Evolutionary conservation across 2,888 invertebrate genomes (phyloP).

Genomic region (Euzophera pinguis): DNA sequence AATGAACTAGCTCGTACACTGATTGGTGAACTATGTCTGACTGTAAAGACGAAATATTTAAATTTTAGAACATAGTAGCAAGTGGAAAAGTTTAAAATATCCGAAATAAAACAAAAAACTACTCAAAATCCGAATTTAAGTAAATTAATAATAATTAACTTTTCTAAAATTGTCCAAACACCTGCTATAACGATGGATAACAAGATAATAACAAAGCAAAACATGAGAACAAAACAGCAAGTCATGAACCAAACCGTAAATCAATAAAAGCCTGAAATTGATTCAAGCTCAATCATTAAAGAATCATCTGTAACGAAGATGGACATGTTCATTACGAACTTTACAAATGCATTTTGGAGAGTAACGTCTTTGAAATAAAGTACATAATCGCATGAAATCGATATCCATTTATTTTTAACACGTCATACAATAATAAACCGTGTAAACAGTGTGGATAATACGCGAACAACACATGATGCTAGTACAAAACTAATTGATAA

Average conservation of each 20-base stretch:
- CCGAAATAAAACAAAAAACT: not conserved
- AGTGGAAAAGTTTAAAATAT: no score
- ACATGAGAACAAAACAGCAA: slow-evolving; percentile 52
- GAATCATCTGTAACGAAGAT: slow-evolving; percentile 74
- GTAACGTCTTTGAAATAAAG: slow-evolving; percentile 35
- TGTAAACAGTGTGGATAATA: slow-evolving; percentile 76
- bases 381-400: slow-evolving; percentile 27
- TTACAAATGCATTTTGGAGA: slow-evolving; percentile 34
- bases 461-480: slow-evolving; percentile 65
- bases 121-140: not conserved
- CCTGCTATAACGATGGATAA: slow-evolving; percentile 30
- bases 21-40: slow-evolving; percentile 99
- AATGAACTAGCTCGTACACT: slow-evolving; percentile 99
- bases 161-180: no score
- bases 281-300: slow-evolving; percentile 69
- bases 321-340: slow-evolving; percentile 62
- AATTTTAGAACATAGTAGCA: not conserved
- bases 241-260: slow-evolving; percentile 66
- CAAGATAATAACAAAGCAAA: slow-evolving; percentile 44
- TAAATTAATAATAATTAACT: no score
- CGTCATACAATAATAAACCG: slow-evolving; percentile 61
- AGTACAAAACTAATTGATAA: slow-evolving; percentile 78
- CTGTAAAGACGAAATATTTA: slow-evolving; percentile 78
- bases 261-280: slow-evolving; percentile 74
- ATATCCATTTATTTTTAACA: slow-evolving; percentile 45